Base-by-base conservation (phyloP, 2,888 invertebrate genomes). In the Sesamia inferens region DNA sequence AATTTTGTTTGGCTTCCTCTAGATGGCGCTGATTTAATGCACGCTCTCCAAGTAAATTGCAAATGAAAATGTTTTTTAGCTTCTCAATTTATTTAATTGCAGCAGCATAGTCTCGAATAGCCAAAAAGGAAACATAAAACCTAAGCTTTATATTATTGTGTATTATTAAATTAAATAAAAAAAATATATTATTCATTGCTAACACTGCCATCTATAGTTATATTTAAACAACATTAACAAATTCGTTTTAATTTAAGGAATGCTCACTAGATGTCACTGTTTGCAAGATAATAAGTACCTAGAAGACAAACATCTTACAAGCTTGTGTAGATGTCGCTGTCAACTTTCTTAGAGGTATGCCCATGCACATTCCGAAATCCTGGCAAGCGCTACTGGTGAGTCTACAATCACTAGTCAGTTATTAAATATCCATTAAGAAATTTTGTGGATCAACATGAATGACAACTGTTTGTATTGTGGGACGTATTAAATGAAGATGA, bases 221-320 rank as follows among this genome's bases (percentile, higher is more conserved):
- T 8, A 42, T 54, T 10, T 14, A 0, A 57, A 51, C 19, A 66
- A 13, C 3, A 62, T 31, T 31, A 31, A 31, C 22, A 14, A 19
- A 1, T 48, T 44, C 22, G 19, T 59, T 19, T 1, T 10, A 72
- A 22, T 24, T 44, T 54, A 11, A 22, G 4, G 10, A 39, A 2
- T 3, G 13, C n/a, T 16, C 11, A 16, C 58, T 76, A 68, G 77
- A 55, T 81, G 67, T 16, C 81, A 0, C 55, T 75, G 19, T 48
- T 2, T 5, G 6, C 44, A 58, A 22, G 3, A 13, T 14, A 5
- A 0, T 11, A 3, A 31, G 0, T 10, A 58, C 4, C 2, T 16
- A 13, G 19, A 16, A 4, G 5, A 19, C 13, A 19, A 31, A 48
- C 58, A 4, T 51, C 8, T 7, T 13, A 13, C 2, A n/a, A 2